These are phyloP conservation scores for Todiramphus saurophagus DNA, from an alignment of 2,113 vertebrate genomes.

Conservation along the genomic window DNA sequence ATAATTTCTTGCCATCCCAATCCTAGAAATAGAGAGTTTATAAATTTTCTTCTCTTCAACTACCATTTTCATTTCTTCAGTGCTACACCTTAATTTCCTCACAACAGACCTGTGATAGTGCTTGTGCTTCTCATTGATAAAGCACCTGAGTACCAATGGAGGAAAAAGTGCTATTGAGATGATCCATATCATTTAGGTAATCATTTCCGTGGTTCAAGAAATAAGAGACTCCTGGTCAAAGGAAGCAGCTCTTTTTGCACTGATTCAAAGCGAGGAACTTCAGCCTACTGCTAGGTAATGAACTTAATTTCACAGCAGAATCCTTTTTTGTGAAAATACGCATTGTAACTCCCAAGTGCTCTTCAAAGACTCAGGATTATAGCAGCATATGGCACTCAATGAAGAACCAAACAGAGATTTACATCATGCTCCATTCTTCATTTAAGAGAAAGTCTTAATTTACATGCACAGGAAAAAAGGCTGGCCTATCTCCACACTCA, in stretches of 20 bases:
- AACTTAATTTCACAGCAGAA: neutral
- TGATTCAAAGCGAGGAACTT: neutral
- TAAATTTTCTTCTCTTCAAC: neutral
- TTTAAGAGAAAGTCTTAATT: neutral
- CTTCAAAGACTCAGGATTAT: neutral
- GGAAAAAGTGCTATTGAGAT: neutral
- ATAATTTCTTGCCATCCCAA: neutral
- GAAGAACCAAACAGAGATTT: neutral
- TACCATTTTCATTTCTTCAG: neutral
- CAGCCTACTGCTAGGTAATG: neutral
- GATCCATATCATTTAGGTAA: neutral
- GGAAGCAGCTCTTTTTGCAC: neutral
- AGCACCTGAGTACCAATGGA: neutral
- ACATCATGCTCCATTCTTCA: accelerated
- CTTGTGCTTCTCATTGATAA: neutral
- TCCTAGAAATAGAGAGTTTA: neutral
- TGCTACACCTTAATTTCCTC: neutral
- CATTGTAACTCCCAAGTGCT: neutral
- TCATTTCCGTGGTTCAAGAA: neutral
- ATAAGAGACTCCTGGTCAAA: neutral
- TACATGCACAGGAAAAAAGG: neutral
- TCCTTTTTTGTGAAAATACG: neutral
- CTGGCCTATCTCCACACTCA: neutral
- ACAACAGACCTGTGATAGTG: accelerated
- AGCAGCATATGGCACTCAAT: neutral